These are phyloP conservation scores for Phainopepla nitens DNA, from an alignment of 2,113 vertebrate species.

Conservation along the genomic window DNA sequence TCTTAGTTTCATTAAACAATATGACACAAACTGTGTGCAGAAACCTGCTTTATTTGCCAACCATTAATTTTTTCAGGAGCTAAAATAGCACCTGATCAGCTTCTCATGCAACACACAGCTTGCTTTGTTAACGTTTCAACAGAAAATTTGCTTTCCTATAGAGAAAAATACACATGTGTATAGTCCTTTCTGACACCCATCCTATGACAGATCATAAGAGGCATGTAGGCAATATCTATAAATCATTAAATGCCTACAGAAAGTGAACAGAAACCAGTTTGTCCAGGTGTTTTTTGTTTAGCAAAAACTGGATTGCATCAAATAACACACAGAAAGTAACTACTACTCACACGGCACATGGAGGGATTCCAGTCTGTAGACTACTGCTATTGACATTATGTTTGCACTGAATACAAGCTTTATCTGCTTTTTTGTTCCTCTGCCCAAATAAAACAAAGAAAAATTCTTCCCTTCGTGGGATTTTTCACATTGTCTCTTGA, in stretches of 20 bases:
- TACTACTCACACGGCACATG: neutral
- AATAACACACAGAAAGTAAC: neutral
- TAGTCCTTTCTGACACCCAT: neutral
- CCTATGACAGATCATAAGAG: neutral
- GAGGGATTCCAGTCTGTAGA: neutral
- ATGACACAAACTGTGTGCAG: neutral
- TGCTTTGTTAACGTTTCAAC: neutral
- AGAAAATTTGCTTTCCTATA: neutral
- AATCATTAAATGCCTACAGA: neutral
- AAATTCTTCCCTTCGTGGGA: neutral
- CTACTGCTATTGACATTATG: neutral
- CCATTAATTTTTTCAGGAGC: neutral
- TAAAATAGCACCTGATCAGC: neutral
- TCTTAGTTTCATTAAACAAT: neutral
- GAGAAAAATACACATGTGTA: neutral
- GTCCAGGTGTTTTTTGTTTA: neutral
- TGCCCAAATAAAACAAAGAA: neutral
- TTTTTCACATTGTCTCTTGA: neutral
- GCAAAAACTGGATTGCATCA: neutral
- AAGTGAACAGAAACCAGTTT: neutral
- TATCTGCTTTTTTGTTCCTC: neutral
- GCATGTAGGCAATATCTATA: neutral
- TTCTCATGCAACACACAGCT: neutral
- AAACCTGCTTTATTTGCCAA: neutral
- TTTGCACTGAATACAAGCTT: neutral